Base-by-base conservation (phyloP, 2,888 invertebrate genomes). In the Leptarthrus brevirostris region DNA sequence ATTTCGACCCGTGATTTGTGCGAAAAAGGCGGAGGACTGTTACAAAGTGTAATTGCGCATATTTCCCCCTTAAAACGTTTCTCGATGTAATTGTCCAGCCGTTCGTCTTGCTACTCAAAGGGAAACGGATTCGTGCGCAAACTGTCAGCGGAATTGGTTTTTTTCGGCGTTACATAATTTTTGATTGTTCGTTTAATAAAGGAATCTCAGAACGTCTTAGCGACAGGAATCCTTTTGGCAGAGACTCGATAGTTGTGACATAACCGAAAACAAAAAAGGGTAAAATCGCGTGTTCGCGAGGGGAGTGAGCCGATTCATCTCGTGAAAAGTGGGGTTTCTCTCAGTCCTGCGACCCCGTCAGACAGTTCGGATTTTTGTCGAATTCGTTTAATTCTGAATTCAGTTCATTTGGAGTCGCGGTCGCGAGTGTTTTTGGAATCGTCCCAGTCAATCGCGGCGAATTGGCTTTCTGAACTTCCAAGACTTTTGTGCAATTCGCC, bases 131-230 rank as follows among this genome's bases (percentile, higher is more conserved):
- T 30, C 8, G 44, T 44, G n/a, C 12, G 4, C 44, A 14, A 44
- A 44, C 44, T 1, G 12, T 12, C 3, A 44, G 2, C 44, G 12
- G n/a, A 44, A 8, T 14, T 14, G 44, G 4, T 44, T 12, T 44
- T 12, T 44, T 12, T 1, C 36, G 58, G 30, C 58, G 61, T 61
- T 61, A 61, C 61, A 61, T 61, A 61, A 61, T 61, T 22, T 36
- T 34, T 20, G n/a, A 58, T 30, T 58, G 6, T 36, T 36, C 34
- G 14, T 12, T 6, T 1, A 54, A 1, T 54, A 14, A 54, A n/a
- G 18, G 24, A 54, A 24, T 6, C 26, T 54, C 16, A n/a, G 16
- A 18, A 58, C 34, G 16, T 1, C 34, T 30, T 3, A 20, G 34
- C 18, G 18, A 18, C 26, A 16, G 30, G 30, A 56, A 56, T 40